phyloP scores from a whole-genome alignment of 1,140 invertebrate species.

The Microplitis mediator region DNA sequence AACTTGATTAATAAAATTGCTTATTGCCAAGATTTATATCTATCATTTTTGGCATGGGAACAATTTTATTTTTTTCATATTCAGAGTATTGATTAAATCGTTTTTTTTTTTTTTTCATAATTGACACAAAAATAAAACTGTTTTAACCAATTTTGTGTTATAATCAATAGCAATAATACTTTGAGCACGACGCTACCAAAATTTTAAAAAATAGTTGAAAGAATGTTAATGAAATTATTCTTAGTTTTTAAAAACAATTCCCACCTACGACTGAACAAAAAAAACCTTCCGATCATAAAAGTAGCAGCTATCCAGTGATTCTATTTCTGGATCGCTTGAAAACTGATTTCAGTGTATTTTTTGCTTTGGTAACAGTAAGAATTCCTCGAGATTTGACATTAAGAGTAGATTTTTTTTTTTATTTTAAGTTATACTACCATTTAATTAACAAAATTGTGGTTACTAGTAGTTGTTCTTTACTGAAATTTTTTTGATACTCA shows the following conservation, averaged over 20 bases:
- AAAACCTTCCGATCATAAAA: too few relatives aligned
- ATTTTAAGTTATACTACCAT: neutral
- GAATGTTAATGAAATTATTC: neutral
- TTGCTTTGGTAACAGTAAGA: conserved; percentile 42
- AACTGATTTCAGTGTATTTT: conserved; percentile 51
- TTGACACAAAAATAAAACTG: too few relatives aligned
- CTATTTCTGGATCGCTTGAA: conserved; percentile 46
- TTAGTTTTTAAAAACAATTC: neutral
- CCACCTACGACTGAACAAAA: too few relatives aligned
- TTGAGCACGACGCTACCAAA: too few relatives aligned
- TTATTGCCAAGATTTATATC: neutral
- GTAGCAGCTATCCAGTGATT: conserved; percentile 38
- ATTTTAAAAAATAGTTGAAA: neutral
- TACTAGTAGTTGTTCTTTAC: neutral
- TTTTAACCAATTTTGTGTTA: too few relatives aligned
- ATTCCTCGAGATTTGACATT: conserved; percentile 20
- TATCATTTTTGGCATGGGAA: neutral
- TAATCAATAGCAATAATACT: too few relatives aligned
- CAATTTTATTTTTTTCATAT: neutral
- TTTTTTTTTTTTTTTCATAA: too few relatives aligned
- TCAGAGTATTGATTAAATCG: too few relatives aligned
- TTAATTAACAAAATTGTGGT: neutral
- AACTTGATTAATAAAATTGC: neutral
- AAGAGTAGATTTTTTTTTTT: conserved; percentile 22
- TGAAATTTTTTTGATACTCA: neutral